A percentile compares a stretch with the other conserved stretches of the same genome.
These are phyloP conservation scores for Lineus longissimus DNA, from an alignment of 1,140 invertebrate species.

Conservation along the genomic window DNA sequence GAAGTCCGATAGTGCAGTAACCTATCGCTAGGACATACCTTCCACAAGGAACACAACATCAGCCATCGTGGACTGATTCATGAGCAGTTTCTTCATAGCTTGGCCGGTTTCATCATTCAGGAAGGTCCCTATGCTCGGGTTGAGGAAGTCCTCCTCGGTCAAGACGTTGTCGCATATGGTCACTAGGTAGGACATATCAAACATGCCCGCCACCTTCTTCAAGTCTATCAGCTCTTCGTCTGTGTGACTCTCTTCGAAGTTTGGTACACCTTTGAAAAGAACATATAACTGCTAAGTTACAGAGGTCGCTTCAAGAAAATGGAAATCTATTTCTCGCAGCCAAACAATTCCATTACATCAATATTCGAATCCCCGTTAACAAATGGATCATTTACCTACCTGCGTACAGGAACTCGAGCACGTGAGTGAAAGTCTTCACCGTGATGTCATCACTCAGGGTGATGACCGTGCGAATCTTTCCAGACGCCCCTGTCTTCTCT, in stretches of 20 bases:
- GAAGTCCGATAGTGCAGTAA: too few relatives aligned
- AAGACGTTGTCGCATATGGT: constrained; percentile 40
- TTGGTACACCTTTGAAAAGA: constrained; percentile 33
- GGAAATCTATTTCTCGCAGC: too few relatives aligned
- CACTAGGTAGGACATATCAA: constrained; percentile 31
- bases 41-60: constrained; percentile 42
- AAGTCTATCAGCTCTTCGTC: constrained; percentile 32
- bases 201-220: constrained; percentile 30
- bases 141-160: constrained; percentile 44
- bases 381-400: constrained; percentile 21
- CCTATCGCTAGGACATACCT: constrained; percentile 22
- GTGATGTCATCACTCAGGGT: constrained; percentile 35
- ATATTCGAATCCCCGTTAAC: too few relatives aligned
- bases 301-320: too few relatives aligned
- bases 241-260: constrained; percentile 24
- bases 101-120: constrained; percentile 43
- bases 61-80: constrained; percentile 32
- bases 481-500: constrained; percentile 6
- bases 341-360: too few relatives aligned
- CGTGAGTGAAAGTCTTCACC: constrained; percentile 33
- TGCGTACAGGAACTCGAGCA: constrained; percentile 44
- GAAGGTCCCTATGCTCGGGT: constrained; percentile 48
- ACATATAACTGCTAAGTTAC: too few relatives aligned
- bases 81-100: constrained; percentile 39
- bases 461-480: constrained; percentile 16